Evolutionary conservation across 2,888 invertebrate species (phyloP).

Genomic region (Seladonia tumulorum): DNA sequence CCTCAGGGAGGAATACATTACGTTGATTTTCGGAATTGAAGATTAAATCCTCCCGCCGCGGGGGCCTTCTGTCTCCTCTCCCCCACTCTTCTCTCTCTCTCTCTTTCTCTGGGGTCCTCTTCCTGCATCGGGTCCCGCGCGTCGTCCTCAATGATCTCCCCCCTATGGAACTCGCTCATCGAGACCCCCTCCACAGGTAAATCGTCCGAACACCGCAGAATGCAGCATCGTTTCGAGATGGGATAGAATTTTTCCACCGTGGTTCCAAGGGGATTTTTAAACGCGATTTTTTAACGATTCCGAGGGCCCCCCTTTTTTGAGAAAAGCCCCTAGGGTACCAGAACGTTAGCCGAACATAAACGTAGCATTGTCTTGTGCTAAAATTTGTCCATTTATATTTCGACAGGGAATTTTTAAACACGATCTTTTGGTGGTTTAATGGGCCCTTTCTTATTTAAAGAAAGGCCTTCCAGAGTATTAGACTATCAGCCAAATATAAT

Average conservation of each 20-base stretch:
- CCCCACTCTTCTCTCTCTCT: constrained; percentile 6
- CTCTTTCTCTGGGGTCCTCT: constrained; percentile 8
- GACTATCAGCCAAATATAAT: too few relatives aligned
- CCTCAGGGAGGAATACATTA: constrained; percentile 75
- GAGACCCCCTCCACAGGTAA: not conserved
- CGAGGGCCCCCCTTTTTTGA: not conserved
- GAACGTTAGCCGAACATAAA: too few relatives aligned
- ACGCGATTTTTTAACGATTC: not conserved
- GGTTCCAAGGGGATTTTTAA: not conserved
- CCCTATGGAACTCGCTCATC: not conserved
- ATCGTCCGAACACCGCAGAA: not conserved
- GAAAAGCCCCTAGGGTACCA: not conserved
- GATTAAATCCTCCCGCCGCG: constrained; percentile 71
- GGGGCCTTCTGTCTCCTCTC: constrained; percentile 19
- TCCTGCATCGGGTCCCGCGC: not conserved
- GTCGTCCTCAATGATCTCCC: constrained; percentile 26
- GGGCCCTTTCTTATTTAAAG: too few relatives aligned
- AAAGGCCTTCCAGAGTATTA: too few relatives aligned
- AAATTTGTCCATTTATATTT: too few relatives aligned
- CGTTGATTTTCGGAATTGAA: constrained; percentile 78
- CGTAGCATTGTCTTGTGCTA: too few relatives aligned
- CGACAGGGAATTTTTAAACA: too few relatives aligned
- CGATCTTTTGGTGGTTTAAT: too few relatives aligned
- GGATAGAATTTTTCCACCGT: not conserved
- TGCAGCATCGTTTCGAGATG: not conserved